Conservation (phyloP, 2,797 vertebrate genomes). For the Chelon auratus region DNA sequence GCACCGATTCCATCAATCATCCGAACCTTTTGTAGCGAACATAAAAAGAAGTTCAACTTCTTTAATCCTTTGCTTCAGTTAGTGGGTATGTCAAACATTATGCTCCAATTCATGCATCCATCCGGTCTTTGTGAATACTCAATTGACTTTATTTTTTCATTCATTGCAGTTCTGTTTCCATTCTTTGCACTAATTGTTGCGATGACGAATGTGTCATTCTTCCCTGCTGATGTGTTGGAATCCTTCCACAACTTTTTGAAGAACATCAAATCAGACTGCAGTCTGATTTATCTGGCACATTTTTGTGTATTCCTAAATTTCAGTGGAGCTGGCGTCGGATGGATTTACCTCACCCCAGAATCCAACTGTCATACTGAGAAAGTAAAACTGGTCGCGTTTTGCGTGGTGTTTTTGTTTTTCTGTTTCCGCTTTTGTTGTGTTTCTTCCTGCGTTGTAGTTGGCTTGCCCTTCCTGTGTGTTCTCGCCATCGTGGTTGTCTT, state of each 20-base stretch:
- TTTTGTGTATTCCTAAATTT: constrained; percentile 65
- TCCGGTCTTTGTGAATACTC: not conserved
- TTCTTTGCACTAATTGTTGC: constrained; percentile 45
- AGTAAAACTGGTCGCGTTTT: too few relatives aligned
- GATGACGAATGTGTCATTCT: constrained; percentile 52
- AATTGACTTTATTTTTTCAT: not conserved
- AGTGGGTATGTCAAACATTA: constrained; percentile 65
- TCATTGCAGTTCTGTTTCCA: constrained; percentile 68
- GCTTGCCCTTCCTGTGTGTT: too few relatives aligned
- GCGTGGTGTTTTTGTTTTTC: too few relatives aligned
- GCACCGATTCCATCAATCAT: constrained; percentile 83
- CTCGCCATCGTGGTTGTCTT: too few relatives aligned
- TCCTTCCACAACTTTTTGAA: constrained; percentile 67
- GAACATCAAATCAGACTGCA: constrained; percentile 62
- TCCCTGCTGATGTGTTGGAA: constrained; percentile 36
- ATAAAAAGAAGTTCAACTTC: constrained; percentile 81
- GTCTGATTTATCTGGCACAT: not conserved
- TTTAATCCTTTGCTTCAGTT: constrained; percentile 73
- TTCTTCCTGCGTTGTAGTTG: too few relatives aligned
- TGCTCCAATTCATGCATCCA: not conserved
- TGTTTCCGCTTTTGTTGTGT: too few relatives aligned
- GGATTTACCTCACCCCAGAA: constrained; percentile 65
- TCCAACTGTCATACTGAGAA: constrained; percentile 50
- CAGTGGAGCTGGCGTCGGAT: constrained; percentile 61
- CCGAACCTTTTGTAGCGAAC: constrained; percentile 83